Base-by-base conservation (phyloP, 35 echinoderm and acorn worm species). In the Hemicentrotus pulcherrimus region DNA sequence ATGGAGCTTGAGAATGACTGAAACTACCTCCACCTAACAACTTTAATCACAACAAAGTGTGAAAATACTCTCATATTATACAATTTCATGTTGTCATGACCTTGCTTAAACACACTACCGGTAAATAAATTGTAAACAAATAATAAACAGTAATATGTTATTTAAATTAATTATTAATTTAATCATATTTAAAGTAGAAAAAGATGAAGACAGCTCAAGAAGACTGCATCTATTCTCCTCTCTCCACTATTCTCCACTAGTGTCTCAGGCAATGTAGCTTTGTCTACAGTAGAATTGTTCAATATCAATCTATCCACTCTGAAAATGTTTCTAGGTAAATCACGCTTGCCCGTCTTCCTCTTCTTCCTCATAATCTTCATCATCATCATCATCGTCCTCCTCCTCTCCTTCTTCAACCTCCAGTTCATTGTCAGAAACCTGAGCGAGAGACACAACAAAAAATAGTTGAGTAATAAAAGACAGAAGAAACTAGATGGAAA, bases 381-480 rank as follows among this genome's bases (percentile, higher is more conserved):
- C 94, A 47, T 97, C 94, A 12, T 97, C 94, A 18, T 96, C 97
- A n/a, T 96, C 97, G 9, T 96, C 96, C 2, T 96, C 95, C 5
- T 96, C 96, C 0, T 96, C 97, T 2, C 96, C 97, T 4, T 95
- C 97, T 12, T 94, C 97, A 18, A 91, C 97, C 11, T 96, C 97
- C 22, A 95, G 58, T 50, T 98, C 97, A 86, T 98, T 96, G 46
- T 98, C 97, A 61, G 96, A 95, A 13, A 96, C 95, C 97, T 98
- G 86, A 19, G 85, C 19, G 94, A 94, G 31, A 94, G 19, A 78
- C 50, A 55, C 1, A 55, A 55, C 15, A 15, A 55, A 55, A 55
- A 2, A 55, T 10, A 55, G 50, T 55, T 55, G 2, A 55, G 15
- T 55, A 12, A 15, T 87, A 92, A 88, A 32, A 71, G 60, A 91